Base-by-base conservation (phyloP, 2,113 vertebrate species). In the Brachirus orientalis region DNA sequence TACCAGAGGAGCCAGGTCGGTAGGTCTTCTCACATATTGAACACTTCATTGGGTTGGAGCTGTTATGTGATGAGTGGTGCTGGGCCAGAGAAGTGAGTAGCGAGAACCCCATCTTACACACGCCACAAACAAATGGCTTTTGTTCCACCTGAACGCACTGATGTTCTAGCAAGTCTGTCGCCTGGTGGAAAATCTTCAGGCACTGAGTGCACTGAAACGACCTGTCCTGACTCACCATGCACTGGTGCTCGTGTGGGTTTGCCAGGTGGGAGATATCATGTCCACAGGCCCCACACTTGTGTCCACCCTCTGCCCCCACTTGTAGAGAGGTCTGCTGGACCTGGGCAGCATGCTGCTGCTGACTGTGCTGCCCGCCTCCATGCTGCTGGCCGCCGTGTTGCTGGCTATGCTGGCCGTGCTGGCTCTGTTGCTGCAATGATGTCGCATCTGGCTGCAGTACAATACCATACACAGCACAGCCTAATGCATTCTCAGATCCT, bases 81-180 rank as follows among this genome's bases (percentile, higher is more conserved):
- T 98, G 96, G 0, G 97, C 97, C 80, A 99, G 89, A 0, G 97
- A 98, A 13, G 97, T 98, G 14, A 99, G 95, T 18, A 98, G 92
- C 0, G 98, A 99, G 91, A 99, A 99, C 43, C 98, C 97, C 98
- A 98, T 99, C 88, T 99, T 99, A 82, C 98, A 99, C 35, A 99
- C 96, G 0, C 97, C 97, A 0, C 98, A 99, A 17, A 99, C 97
- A 0, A 99, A 99, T 5, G 98, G 98, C 87, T 99, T 99, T 92
- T 99, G 97, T 75, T 99, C 98, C 37, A 96, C 96, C 88, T 99
- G 97, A 64, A 97, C 94, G 13, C 98, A 99, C 92, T 98, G 98
- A 86, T 99, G 98, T 46, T 99, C 97, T 0, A 99, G 91, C 22
- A 99, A 89, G 62, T 99, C 97, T 0, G 97, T 98, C 13, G 98